Evolutionary conservation across 2,113 vertebrate species (phyloP).

Genomic region (Mobula birostris): DNA sequence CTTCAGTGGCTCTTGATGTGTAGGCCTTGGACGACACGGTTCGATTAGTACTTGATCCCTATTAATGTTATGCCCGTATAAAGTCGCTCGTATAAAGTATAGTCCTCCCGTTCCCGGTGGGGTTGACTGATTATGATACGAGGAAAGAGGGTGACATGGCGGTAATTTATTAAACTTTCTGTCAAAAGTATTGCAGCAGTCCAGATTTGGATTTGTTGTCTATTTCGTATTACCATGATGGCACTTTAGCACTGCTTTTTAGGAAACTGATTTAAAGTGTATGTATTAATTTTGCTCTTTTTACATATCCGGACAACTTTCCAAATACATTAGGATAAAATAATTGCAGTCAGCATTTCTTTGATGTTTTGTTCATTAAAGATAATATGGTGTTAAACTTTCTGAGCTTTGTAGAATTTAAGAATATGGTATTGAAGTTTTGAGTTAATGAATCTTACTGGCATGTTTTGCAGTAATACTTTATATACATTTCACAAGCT

Average conservation of each 20-base stretch:
- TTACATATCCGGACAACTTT: not conserved
- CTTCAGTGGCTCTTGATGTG: not conserved
- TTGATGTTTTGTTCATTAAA: not conserved
- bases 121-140: not conserved
- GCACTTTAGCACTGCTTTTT: not conserved
- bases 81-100: not conserved
- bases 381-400: not conserved
- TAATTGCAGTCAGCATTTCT: not conserved
- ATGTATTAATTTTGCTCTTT: not conserved
- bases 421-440: not conserved
- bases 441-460: not conserved
- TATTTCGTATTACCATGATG: not conserved
- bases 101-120: not conserved
- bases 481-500: not conserved
- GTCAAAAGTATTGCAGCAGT: not conserved
- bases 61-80: not conserved
- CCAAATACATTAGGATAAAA: not conserved
- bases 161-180: constrained; percentile 28
- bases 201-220: not conserved
- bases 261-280: not conserved
- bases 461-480: not conserved
- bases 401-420: not conserved
- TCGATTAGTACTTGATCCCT: not conserved
- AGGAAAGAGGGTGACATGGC: constrained; percentile 1
- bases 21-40: not conserved